Base-by-base conservation (phyloP, 2,888 invertebrate genomes). In the Isotomurus palustris region DNA sequence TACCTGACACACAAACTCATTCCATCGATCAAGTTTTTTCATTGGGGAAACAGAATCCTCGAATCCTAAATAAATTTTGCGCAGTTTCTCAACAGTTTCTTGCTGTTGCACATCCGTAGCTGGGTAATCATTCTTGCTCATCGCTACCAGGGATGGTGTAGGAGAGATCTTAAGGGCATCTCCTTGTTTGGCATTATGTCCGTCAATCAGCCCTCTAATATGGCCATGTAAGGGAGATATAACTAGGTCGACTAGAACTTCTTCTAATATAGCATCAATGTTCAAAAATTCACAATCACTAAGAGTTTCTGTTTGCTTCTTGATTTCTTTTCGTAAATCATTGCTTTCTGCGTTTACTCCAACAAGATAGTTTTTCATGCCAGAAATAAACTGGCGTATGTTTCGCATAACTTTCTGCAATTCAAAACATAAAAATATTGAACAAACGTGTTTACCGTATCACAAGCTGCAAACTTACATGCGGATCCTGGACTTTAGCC, bases 331-430 rank as follows among this genome's bases (percentile, higher is more conserved):
- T 22, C 70, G 47, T 28, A 70, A 50, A 14, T 68, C 66, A 3
- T 53, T 50, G 10, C 64, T 70, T 48, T 68, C 68, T 1, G 58
- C 40, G 38, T 66, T 68, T 5, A 66, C 64, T 12, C 67, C 68
- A 10, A 95, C 90, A 60, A 96, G 80, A 76, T 95, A 97, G 76
- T 97, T 97, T 76, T 96, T 96, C 86, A 97, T 95, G 55, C 95
- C 96, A 17, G 91, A 94, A 91, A 96, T 94, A 75, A 96, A 97
- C 76, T 95, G 94, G 1, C 95, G 83, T 80, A 94, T 77, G 72
- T 79, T 79, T 61, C 78, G 73, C 71, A 78, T 76, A 14, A 78
- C 67, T 62, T 70, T 70, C 67, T 67, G 58, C 12, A 58, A 58
- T 53, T 47, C 41, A 19, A 17, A 50, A 6, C 17, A 51, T n/a